phyloP scores from a whole-genome alignment of 2,888 invertebrate genomes.

The Fragum fragum region DNA sequence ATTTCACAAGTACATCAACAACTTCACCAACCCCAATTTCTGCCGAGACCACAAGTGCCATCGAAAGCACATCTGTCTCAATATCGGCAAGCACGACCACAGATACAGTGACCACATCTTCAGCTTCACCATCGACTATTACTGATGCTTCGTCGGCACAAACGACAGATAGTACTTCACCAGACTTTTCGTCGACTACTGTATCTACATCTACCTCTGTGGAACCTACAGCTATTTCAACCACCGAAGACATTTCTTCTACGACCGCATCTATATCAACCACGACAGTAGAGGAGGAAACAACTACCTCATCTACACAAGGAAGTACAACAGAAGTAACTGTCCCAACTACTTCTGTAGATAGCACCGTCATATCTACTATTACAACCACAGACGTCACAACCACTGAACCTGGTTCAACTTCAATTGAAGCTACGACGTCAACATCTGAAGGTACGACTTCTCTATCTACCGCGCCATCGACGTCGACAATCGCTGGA shows the following conservation, averaged over 20 bases:
- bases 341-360: slow-evolving; percentile 2
- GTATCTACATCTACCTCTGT: slow-evolving; percentile 5
- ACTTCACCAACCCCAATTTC: not conserved
- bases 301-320: not conserved
- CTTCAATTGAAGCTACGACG: not conserved
- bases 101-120: not conserved
- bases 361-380: not conserved
- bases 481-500: no score
- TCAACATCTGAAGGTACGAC: no score
- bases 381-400: not conserved
- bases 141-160: not conserved
- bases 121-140: not conserved
- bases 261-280: not conserved
- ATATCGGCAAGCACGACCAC: not conserved
- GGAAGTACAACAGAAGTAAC: not conserved
- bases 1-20: no score
- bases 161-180: not conserved
- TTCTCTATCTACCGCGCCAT: no score
- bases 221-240: slow-evolving; percentile 10
- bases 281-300: not conserved
- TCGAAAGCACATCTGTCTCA: not conserved
- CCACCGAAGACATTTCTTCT: not conserved
- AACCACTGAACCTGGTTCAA: not conserved
- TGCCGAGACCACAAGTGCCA: not conserved
- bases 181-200: not conserved